phyloP scores from a whole-genome alignment of 2,797 vertebrate species.

The Acipenser ruthenus region DNA sequence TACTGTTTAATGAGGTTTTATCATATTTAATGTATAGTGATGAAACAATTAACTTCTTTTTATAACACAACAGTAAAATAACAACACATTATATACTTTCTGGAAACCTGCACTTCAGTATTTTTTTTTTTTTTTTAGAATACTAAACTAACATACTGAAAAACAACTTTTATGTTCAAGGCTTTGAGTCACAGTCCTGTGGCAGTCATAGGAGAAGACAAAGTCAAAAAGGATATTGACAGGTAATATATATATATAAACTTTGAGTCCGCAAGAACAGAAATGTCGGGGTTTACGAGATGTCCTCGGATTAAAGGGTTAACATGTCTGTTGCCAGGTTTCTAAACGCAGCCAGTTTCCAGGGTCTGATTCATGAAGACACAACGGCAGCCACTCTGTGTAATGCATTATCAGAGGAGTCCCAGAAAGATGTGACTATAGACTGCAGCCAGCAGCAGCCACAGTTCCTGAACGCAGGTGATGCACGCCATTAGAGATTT shows the following conservation, averaged over 20 bases:
- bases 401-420: conserved; percentile 72
- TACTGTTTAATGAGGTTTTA: too few species aligned
- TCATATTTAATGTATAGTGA: too few species aligned
- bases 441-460: conserved; percentile 72
- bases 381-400: conserved; percentile 72
- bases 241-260: conserved; percentile 50
- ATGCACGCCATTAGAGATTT: too few species aligned
- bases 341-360: conserved; percentile 83
- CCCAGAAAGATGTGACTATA: conserved; percentile 60
- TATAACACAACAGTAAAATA: too few species aligned
- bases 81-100: too few species aligned
- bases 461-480: conserved; percentile 68
- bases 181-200: conserved; percentile 85
- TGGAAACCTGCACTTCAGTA: too few species aligned
- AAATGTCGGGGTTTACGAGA: neutral
- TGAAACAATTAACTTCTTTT: too few species aligned
- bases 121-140: too few species aligned
- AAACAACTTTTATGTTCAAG: conserved; percentile 42
- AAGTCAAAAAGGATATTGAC: conserved; percentile 74
- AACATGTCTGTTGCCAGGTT: conserved; percentile 59
- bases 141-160: too few species aligned
- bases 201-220: conserved; percentile 75
- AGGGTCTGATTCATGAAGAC: conserved; percentile 85
- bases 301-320: neutral
- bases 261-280: neutral